Evolutionary conservation across 2,797 vertebrate genomes (phyloP), one percentile per base, ranked within the genome.

Genomic region (Stomatorhinus walkeri): DNA sequence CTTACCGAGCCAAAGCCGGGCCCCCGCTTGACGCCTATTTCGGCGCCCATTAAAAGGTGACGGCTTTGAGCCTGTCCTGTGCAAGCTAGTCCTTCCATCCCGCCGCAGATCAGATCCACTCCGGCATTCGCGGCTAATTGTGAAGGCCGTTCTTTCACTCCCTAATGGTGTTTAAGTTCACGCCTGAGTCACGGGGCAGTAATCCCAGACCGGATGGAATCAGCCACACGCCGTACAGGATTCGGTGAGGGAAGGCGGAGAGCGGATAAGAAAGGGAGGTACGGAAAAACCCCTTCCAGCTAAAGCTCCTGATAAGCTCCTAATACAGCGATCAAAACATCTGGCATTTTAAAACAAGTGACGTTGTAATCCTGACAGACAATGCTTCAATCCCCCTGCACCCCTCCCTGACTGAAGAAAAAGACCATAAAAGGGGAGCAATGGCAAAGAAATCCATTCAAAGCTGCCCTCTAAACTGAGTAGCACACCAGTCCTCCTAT

Each of bases 331-430:
- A 96, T 96, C 95, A 94, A 95, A 95, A 96, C 95, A 96, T 95
- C 95, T 95, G 96, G 93, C 95, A 96, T 96, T 95, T 95, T 94
- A 95, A 95, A 96, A 96, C 96, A 96, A 96, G 95, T 95, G 95
- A 96, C 95, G 95, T 95, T 95, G 94, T 96, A 96, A 96, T 95
- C 95, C 95, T 84, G 64, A 87, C 76, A 85, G 90, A 90, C 88
- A 89, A 89, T 87, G 85, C 83, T 54, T 88, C 68, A 90, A 88
- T 49, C 88, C 52, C 90, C 91, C 90, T 88, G 43, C 91, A 91
- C 91, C 92, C 93, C 92, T 91, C 91, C 91, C 61, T 22, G n/a
- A 59, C 28, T n/a, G 43, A 49, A 61, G 7, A 14, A 90, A 90
- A 93, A 92, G 92, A 90, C 90, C 94, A 94, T 93, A 92, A 95